Conservation (phyloP, 2,888 invertebrate genomes). For the Clanis bilineata region DNA sequence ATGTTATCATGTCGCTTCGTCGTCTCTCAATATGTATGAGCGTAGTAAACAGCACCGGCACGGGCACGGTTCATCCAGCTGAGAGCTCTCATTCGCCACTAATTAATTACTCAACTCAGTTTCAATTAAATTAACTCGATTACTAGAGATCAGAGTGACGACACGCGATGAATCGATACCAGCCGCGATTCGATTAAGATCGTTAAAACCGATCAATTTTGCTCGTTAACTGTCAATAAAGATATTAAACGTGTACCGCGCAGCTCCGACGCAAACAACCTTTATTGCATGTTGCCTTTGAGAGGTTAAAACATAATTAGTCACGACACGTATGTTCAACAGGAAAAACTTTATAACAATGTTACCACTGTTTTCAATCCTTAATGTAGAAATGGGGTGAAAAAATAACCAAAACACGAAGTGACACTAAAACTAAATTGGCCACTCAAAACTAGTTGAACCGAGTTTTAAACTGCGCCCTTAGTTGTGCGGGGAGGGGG, state of each 20-base stretch:
- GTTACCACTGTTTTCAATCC: not conserved
- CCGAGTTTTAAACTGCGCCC: slow-evolving; percentile 76
- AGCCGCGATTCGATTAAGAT: slow-evolving; percentile 75
- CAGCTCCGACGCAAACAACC: slow-evolving; percentile 35
- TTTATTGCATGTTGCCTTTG: not conserved
- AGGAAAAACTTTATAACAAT: not conserved
- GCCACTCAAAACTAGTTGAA: slow-evolving; percentile 74
- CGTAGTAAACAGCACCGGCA: slow-evolving; percentile 59
- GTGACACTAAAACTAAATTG: slow-evolving; percentile 75
- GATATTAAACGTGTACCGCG: slow-evolving; percentile 56
- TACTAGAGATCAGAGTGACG: slow-evolving; percentile 72
- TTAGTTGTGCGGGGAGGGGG: slow-evolving; percentile 58
- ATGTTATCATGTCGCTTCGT: slow-evolving; percentile 26
- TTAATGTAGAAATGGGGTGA: not conserved
- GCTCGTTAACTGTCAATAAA: slow-evolving; percentile 71
- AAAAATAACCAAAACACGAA: slow-evolving; percentile 57
- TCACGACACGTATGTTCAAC: not conserved
- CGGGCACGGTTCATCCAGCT: slow-evolving; percentile 61
- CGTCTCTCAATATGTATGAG: slow-evolving; percentile 52
- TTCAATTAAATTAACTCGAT: slow-evolving; percentile 80
- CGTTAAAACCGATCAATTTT: slow-evolving; percentile 75
- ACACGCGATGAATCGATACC: slow-evolving; percentile 73
- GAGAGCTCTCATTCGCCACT: slow-evolving; percentile 76
- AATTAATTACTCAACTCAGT: slow-evolving; percentile 80
- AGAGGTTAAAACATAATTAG: not conserved